Percentiles rank a stretch among this genome's conserved stretches.
Conservation (phyloP, 2,888 invertebrate species). For the Conistra vaccinii region DNA sequence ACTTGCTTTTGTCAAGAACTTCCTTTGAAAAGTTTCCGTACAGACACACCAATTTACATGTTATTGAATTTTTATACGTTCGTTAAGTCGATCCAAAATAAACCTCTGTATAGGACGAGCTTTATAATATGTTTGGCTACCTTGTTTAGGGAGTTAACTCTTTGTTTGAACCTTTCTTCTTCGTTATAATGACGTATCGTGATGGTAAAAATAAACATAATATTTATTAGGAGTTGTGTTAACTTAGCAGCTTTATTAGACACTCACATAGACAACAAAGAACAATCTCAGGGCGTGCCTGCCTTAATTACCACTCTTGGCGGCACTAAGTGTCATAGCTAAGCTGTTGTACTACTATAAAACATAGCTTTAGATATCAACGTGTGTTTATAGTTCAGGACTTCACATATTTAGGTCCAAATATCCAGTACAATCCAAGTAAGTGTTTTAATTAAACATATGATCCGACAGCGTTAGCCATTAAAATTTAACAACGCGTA, state of each 20-base stretch:
- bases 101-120: slow-evolving; percentile 39
- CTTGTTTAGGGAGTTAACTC: slow-evolving; percentile 47
- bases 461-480: slow-evolving; percentile 33
- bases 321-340: slow-evolving; percentile 12
- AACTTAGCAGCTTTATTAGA: slow-evolving; percentile 9
- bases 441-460: slow-evolving; percentile 43
- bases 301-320: slow-evolving; percentile 26
- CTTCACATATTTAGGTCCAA: slow-evolving; percentile 11
- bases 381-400: neutral
- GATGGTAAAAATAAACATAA: slow-evolving; percentile 35
- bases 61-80: slow-evolving; percentile 90
- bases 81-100: slow-evolving; percentile 80
- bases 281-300: slow-evolving; percentile 15
- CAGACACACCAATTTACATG: slow-evolving; percentile 88
- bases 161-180: slow-evolving; percentile 36
- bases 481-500: slow-evolving; percentile 51
- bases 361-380: slow-evolving; percentile 4
- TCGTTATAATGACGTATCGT: slow-evolving; percentile 37
- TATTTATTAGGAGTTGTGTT: slow-evolving; percentile 15
- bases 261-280: slow-evolving; percentile 9
- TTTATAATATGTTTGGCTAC: slow-evolving; percentile 54
- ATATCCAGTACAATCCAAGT: slow-evolving; percentile 12
- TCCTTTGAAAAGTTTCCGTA: slow-evolving; percentile 85
- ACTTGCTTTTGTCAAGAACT: slow-evolving; percentile 82
- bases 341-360: slow-evolving; percentile 9